phyloP scores from a whole-genome alignment of 1,140 invertebrate genomes.

The Panulirus ornatus region DNA sequence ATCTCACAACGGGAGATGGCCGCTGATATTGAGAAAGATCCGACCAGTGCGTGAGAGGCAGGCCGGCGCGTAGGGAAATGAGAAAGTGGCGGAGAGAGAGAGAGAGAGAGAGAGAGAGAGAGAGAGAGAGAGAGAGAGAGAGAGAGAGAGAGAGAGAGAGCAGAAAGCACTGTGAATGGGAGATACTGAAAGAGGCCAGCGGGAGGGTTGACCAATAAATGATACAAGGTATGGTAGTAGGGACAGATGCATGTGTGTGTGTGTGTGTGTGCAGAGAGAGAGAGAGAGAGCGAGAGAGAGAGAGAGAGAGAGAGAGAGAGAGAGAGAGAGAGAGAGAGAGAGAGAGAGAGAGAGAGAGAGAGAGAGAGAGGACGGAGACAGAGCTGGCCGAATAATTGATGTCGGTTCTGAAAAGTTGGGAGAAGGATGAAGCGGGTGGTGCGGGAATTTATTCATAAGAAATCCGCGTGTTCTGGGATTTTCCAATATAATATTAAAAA shows the following conservation, averaged over 20 bases:
- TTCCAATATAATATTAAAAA: conserved; percentile 2
- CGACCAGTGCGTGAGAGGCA: no score
- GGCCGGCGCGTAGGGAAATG: not conserved
- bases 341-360: not conserved
- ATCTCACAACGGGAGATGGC: conserved; percentile 30
- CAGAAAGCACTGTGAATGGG: not conserved
- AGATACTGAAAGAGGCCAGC: not conserved
- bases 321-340: not conserved
- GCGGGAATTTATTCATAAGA: conserved; percentile 40
- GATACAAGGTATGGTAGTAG: no score
- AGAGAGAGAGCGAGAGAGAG: not conserved
- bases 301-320: not conserved
- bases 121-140: conserved; percentile 9
- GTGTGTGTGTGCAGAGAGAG: not conserved
- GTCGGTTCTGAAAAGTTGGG: conserved; percentile 26
- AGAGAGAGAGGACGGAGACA: not conserved
- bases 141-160: not conserved
- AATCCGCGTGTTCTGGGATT: not conserved
- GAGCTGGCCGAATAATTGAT: conserved; percentile 4
- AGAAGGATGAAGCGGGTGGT: conserved; percentile 10
- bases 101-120: not conserved
- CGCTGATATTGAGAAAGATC: no score
- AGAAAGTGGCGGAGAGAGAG: not conserved
- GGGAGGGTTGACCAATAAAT: no score
- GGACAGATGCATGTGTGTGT: no score